A percentile compares a stretch with the other conserved stretches of the same genome.
Evolutionary conservation across 2,888 invertebrate genomes (phyloP).

Genomic region (Drosophila meridionalis): DNA sequence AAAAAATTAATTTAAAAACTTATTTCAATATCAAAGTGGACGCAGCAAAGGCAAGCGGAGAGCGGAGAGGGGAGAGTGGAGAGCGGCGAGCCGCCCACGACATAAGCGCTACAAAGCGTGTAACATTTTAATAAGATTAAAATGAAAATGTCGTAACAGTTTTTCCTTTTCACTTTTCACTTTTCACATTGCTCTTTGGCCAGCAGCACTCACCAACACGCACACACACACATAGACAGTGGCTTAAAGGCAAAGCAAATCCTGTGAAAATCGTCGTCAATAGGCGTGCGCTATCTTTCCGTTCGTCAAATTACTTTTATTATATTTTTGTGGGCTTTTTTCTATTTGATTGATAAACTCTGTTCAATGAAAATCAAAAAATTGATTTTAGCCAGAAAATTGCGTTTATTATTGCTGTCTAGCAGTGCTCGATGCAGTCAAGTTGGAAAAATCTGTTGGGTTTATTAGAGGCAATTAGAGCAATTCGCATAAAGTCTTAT

Average conservation of each 20-base stretch:
- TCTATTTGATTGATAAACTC: neutral
- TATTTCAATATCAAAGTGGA: slow-evolving; percentile 77
- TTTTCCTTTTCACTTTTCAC: slow-evolving; percentile 39
- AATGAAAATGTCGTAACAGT: slow-evolving; percentile 79
- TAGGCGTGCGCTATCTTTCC: slow-evolving; percentile 23
- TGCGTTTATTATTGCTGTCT: neutral
- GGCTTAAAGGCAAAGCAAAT: slow-evolving; percentile 19
- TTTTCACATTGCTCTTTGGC: slow-evolving; percentile 16
- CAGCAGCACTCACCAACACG: neutral
- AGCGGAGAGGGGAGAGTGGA: neutral
- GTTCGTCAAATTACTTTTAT: slow-evolving; percentile 10
- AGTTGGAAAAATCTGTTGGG: neutral
- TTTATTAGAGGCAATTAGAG: neutral
- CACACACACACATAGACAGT: neutral
- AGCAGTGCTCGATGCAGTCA: neutral
- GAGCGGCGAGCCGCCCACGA: slow-evolving; percentile 7
- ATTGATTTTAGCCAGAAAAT: neutral
- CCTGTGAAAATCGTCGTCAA: slow-evolving; percentile 44
- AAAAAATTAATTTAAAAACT: slow-evolving; percentile 80
- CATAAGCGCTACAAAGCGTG: slow-evolving; percentile 53
- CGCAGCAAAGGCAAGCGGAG: slow-evolving; percentile 30
- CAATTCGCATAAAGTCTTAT: neutral
- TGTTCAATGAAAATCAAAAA: neutral
- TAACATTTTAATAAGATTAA: slow-evolving; percentile 81
- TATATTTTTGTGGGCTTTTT: slow-evolving; percentile 2